Evolutionary conservation across 53 echinoderm and acorn worm genomes (phyloP).

Genomic region (Henricia sp.): DNA sequence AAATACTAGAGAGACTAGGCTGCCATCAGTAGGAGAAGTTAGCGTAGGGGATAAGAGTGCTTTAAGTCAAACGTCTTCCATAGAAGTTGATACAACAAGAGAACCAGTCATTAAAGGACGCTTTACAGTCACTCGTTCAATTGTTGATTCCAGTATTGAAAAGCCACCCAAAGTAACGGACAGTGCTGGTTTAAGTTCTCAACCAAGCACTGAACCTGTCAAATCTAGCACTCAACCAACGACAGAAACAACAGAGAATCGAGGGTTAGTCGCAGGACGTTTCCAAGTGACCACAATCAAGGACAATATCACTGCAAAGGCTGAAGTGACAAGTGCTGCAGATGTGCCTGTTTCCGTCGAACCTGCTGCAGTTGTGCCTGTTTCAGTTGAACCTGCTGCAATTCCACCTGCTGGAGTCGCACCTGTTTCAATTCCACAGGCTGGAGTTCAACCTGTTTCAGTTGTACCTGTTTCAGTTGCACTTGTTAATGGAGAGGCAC

Average conservation of each 20-base stretch:
- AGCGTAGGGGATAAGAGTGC: slow-evolving; percentile 37
- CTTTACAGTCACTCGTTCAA: slow-evolving; percentile 23
- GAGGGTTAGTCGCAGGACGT: slow-evolving; percentile 60
- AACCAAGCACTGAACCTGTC: slow-evolving; percentile 14
- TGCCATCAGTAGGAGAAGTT: slow-evolving; percentile 35
- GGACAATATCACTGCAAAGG: slow-evolving; percentile 29
- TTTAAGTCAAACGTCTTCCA: slow-evolving; percentile 59
- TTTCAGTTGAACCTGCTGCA: background rate
- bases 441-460: no score
- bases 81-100: slow-evolving; percentile 57
- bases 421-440: no score
- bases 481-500: background rate
- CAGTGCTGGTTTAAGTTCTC: background rate
- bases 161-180: slow-evolving; percentile 7
- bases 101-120: slow-evolving; percentile 35
- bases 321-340: slow-evolving; percentile 12
- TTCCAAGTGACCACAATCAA: slow-evolving; percentile 77
- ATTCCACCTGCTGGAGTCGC: background rate
- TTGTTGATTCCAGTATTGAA: slow-evolving; percentile 1
- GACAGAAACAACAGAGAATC: slow-evolving; percentile 12
- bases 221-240: background rate
- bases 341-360: no score
- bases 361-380: background rate
- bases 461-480: background rate
- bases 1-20: slow-evolving; percentile 44